These are phyloP conservation scores for Drosophila koepferae DNA, from an alignment of 2,888 invertebrate genomes.

Conservation along the genomic window DNA sequence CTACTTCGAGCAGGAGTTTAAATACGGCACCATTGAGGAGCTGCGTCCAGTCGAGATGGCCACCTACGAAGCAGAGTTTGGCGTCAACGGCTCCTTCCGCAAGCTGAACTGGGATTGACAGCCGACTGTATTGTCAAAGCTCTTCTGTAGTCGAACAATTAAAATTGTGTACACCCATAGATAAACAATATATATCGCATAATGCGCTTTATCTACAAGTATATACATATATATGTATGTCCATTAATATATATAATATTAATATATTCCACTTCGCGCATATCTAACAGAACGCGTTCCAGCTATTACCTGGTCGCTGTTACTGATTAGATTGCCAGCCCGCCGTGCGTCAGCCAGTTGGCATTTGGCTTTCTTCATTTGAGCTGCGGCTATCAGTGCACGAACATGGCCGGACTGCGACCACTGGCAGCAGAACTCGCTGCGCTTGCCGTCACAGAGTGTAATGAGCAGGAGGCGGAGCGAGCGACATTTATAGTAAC, in stretches of 20 bases:
- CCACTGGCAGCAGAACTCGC: constrained; percentile 52
- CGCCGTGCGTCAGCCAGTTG: background rate
- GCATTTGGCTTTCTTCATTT: constrained; percentile 47
- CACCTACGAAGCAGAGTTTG: constrained; percentile 79
- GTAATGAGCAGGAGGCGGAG: constrained; percentile 68
- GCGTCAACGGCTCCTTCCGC: constrained; percentile 76
- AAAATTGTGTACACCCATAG: constrained; percentile 44
- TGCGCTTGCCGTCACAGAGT: constrained; percentile 63
- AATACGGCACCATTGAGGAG: constrained; percentile 77
- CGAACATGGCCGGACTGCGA: constrained; percentile 57
- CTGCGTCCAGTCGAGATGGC: constrained; percentile 67
- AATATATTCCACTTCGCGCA: constrained; percentile 1
- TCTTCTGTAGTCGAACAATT: constrained; percentile 65
- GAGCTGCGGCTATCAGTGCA: constrained; percentile 30
- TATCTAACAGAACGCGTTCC: constrained; percentile 30
- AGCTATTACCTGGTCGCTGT: constrained; percentile 15
- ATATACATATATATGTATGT: background rate
- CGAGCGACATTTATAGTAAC: constrained; percentile 42
- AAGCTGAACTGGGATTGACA: constrained; percentile 72
- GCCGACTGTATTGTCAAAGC: constrained; percentile 17
- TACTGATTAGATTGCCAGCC: constrained; percentile 41
- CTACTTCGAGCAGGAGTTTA: constrained; percentile 75
- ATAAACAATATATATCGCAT: constrained; percentile 53
- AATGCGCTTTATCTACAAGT: constrained; percentile 50
- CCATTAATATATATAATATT: no score